These are phyloP conservation scores for Tyrannus savana DNA, from an alignment of 2,113 vertebrate species.

Conservation along the genomic window DNA sequence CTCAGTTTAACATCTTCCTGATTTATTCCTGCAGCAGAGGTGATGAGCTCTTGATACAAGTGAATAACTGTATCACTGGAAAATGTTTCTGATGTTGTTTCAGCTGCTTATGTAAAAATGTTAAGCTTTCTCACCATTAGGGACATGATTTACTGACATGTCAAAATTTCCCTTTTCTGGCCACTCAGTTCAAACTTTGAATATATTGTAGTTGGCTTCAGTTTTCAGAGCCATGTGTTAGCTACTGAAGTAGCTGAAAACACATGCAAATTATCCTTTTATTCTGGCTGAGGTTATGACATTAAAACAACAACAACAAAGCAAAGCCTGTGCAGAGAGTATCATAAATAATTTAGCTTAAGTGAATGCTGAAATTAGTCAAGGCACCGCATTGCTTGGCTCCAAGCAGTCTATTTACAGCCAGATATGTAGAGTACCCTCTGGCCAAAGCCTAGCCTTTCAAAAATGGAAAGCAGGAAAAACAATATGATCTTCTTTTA, in stretches of 20 bases:
- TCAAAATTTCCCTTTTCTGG: constrained; percentile 57
- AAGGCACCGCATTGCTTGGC: constrained; percentile 77
- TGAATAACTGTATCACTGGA: constrained; percentile 37
- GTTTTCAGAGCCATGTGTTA: not conserved
- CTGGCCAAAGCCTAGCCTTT: constrained; percentile 69
- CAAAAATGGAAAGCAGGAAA: constrained; percentile 76
- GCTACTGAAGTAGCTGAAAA: constrained; percentile 49
- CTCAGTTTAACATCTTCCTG: not conserved
- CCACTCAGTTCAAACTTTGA: constrained; percentile 10
- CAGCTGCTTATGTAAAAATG: constrained; percentile 65
- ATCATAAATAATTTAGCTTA: constrained; percentile 82
- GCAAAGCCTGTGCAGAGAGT: constrained; percentile 26
- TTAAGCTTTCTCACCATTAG: constrained; percentile 44
- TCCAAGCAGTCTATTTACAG: constrained; percentile 72
- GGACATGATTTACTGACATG: constrained; percentile 42
- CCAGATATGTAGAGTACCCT: constrained; percentile 72
- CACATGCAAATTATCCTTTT: constrained; percentile 55
- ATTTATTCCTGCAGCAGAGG: not conserved
- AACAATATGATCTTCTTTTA: constrained; percentile 75
- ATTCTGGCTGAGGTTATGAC: constrained; percentile 18
- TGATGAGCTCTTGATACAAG: constrained; percentile 34
- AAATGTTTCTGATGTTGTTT: constrained; percentile 68
- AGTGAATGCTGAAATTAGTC: constrained; percentile 82
- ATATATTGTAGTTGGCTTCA: constrained; percentile 27
- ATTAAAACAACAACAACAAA: constrained; percentile 59